Conservation (phyloP, 2,888 invertebrate species). For the Slavum lentiscoides region DNA sequence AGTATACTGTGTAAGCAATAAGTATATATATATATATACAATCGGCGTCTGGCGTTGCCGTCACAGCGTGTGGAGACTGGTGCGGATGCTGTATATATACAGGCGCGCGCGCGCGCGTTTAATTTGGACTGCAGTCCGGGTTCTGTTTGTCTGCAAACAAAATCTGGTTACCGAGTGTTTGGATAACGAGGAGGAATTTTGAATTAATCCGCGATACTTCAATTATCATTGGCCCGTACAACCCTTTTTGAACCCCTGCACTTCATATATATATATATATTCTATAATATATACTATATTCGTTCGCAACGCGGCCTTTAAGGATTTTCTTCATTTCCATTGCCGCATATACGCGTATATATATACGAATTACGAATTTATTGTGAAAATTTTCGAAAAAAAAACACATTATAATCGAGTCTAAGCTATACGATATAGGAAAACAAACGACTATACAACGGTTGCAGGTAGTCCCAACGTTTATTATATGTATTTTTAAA, state of each 20-base stretch:
- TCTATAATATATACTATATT: slow-evolving; percentile 1
- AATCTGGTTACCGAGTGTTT: slow-evolving; percentile 53
- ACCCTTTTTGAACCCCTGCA: slow-evolving; percentile 44
- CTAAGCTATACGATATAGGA: no score
- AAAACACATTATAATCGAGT: no score
- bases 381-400: no score
- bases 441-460: no score
- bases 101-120: slow-evolving; percentile 13
- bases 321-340: slow-evolving; percentile 30
- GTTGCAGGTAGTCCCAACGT: no score
- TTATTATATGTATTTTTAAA: no score
- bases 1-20: neutral
- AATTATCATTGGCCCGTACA: slow-evolving; percentile 53
- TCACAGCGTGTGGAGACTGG: neutral
- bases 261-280: neutral
- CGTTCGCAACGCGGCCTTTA: slow-evolving; percentile 8
- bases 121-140: slow-evolving; percentile 45
- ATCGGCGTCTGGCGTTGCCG: neutral
- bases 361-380: no score
- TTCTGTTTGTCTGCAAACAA: slow-evolving; percentile 52
- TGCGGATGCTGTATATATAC: neutral
- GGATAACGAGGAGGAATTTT: slow-evolving; percentile 52
- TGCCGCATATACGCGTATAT: neutral
- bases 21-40: neutral
- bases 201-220: slow-evolving; percentile 52